phyloP scores from a whole-genome alignment of 2,888 invertebrate genomes.

The Cataglyphis albicans region DNA sequence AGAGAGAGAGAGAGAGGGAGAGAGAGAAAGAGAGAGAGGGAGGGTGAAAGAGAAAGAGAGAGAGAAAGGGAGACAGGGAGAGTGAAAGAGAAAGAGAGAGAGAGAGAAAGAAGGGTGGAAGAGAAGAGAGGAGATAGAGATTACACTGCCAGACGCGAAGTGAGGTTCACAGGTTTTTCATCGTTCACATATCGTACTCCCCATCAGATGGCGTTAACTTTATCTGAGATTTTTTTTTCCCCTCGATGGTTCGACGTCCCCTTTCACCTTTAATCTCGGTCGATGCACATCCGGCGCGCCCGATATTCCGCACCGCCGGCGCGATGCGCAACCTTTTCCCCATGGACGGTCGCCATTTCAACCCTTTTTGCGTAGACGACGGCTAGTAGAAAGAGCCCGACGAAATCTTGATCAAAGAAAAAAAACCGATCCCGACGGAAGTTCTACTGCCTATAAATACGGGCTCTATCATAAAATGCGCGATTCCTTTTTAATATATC shows the following conservation, averaged over 20 bases:
- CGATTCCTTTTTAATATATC: not conserved
- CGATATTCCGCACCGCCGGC: conserved; percentile 49
- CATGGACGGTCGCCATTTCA: conserved; percentile 50
- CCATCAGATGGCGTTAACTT: conserved; percentile 51
- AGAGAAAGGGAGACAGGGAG: too few species aligned
- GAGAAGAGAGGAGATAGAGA: too few species aligned
- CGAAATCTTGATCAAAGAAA: conserved; percentile 53
- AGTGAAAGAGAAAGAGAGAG: not conserved
- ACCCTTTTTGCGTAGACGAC: conserved; percentile 54
- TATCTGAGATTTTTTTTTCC: conserved; percentile 49
- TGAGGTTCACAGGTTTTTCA: conserved; percentile 52
- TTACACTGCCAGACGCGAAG: conserved; percentile 44
- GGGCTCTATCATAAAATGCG: not conserved
- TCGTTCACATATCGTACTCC: conserved; percentile 44
- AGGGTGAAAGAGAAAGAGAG: too few species aligned
- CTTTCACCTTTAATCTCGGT: conserved; percentile 57
- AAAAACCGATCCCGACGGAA: conserved; percentile 37
- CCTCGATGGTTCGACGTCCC: conserved; percentile 45
- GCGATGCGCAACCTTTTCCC: conserved; percentile 53
- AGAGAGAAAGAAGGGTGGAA: too few species aligned
- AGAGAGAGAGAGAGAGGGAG: not conserved
- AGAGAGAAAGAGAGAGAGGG: not conserved
- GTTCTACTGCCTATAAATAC: conserved; percentile 30
- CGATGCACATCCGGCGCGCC: conserved; percentile 53
- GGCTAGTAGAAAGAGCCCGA: conserved; percentile 37